phyloP scores from a whole-genome alignment of 2,888 invertebrate species.

The Cheilosia pagana region DNA sequence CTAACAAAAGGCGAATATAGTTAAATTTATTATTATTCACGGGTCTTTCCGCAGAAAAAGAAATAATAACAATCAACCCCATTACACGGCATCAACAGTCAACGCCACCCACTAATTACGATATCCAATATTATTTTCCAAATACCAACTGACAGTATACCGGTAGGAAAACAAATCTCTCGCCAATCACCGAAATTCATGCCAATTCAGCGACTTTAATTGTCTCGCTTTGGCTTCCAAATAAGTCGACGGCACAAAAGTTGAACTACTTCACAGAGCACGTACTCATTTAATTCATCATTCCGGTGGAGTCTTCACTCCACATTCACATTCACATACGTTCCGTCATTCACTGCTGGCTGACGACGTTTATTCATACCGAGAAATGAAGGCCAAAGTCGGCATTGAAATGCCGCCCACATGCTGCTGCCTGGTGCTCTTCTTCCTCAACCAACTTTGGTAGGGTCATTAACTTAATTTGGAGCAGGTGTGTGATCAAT shows the following conservation, averaged over 20 bases:
- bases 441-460: slow-evolving; percentile 44
- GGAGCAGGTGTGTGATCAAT: slow-evolving; percentile 52
- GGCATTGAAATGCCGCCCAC: slow-evolving; percentile 38
- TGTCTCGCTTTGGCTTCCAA: slow-evolving; percentile 63
- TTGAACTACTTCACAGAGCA: slow-evolving; percentile 60
- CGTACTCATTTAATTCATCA: slow-evolving; percentile 47
- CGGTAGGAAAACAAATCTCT: slow-evolving; percentile 52
- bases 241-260: slow-evolving; percentile 34
- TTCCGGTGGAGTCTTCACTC: slow-evolving; percentile 39
- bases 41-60: slow-evolving; percentile 23
- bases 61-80: slow-evolving; percentile 19
- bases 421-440: background rate
- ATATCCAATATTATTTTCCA: slow-evolving; percentile 13
- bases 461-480: slow-evolving; percentile 71
- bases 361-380: slow-evolving; percentile 22
- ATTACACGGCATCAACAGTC: slow-evolving; percentile 17
- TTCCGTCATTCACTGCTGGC: slow-evolving; percentile 11
- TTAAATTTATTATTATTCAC: slow-evolving; percentile 23
- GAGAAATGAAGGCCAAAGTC: slow-evolving; percentile 65
- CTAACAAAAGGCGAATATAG: slow-evolving; percentile 1
- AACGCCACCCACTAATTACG: slow-evolving; percentile 55
- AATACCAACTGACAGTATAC: slow-evolving; percentile 4
- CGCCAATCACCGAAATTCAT: slow-evolving; percentile 40
- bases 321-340: slow-evolving; percentile 27
- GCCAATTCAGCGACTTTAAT: slow-evolving; percentile 67